phyloP scores from a whole-genome alignment of 1,140 invertebrate species.

The Polyergus mexicanus region DNA sequence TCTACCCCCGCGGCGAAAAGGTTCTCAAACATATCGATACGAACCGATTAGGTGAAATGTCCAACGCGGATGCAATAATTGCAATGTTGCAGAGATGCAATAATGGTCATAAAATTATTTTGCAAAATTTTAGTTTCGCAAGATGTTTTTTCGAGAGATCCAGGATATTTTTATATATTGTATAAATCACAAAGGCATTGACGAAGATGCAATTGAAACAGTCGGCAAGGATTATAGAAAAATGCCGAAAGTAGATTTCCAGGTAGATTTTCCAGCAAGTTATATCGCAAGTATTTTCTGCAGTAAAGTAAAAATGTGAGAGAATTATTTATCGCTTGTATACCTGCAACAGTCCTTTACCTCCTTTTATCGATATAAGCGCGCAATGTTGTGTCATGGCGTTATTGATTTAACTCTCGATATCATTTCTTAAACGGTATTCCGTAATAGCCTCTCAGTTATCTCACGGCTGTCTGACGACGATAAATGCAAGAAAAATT shows the following conservation, averaged over 20 bases:
- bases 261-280: neutral
- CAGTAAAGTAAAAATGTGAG: neutral
- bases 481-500: slow-evolving; percentile 34
- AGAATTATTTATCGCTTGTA: neutral
- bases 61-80: slow-evolving; percentile 37
- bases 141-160: neutral
- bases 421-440: neutral
- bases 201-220: neutral
- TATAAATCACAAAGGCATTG: neutral
- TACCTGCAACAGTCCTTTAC: neutral
- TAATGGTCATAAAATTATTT: neutral
- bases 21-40: slow-evolving; percentile 8
- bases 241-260: too few relatives aligned
- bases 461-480: slow-evolving; percentile 3
- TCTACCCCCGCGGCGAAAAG: neutral
- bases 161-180: neutral
- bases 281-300: neutral
- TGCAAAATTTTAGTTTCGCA: neutral
- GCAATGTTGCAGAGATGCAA: neutral
- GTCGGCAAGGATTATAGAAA: neutral
- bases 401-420: neutral
- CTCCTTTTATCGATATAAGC: neutral
- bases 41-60: neutral
- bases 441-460: neutral
- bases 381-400: neutral